Evolutionary conservation across 1,140 invertebrate species (phyloP).

Genomic region (Cardiocondyla obscurior): DNA sequence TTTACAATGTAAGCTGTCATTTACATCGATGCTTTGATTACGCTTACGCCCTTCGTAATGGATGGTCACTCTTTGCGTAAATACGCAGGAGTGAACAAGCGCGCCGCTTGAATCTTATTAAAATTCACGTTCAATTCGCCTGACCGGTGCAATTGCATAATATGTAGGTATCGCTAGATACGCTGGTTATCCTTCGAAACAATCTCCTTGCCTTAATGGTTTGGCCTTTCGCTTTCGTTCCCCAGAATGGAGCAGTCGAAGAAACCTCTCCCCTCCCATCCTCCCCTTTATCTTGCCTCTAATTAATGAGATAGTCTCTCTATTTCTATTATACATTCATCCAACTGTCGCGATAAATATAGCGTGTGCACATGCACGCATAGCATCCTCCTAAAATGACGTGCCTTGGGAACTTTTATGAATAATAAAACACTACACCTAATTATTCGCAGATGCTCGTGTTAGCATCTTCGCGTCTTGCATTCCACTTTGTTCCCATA

Average conservation of each 20-base stretch:
- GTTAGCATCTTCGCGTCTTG: not conserved
- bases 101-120: conserved; percentile 40
- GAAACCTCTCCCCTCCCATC: not conserved
- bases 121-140: conserved; percentile 67
- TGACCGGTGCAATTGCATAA: conserved; percentile 55
- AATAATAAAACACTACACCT: not conserved
- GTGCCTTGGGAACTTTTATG: conserved; percentile 12
- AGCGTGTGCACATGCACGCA: conserved; percentile 13
- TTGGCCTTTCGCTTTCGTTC: conserved; percentile 64
- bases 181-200: conserved; percentile 60
- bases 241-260: not conserved
- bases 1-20: conserved; percentile 51
- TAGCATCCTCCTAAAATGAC: conserved; percentile 29
- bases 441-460: conserved; percentile 60
- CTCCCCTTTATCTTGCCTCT: conserved; percentile 27
- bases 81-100: conserved; percentile 21
- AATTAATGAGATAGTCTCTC: conserved; percentile 37
- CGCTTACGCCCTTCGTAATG: conserved; percentile 46
- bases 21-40: conserved; percentile 25
- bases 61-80: conserved; percentile 20
- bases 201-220: conserved; percentile 45
- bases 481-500: not conserved
- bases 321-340: conserved; percentile 27
- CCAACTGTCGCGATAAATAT: conserved; percentile 31
- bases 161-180: conserved; percentile 37